Conservation (phyloP, 2,113 vertebrate genomes). For the Butorides virescens region DNA sequence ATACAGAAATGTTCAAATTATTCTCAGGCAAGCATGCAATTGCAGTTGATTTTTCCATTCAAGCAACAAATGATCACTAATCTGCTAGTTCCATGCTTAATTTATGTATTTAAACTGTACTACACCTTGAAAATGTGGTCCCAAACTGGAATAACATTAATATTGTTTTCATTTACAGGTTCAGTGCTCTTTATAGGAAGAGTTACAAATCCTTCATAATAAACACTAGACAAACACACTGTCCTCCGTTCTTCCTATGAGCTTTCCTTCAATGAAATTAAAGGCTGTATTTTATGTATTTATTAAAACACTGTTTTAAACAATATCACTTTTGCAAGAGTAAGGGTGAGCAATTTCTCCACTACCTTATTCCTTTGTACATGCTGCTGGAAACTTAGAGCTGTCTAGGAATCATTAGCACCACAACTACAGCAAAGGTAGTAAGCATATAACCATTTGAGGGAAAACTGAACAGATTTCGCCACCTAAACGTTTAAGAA, state of each 20-base stretch:
- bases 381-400: not conserved
- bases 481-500: not conserved
- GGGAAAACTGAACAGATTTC: not conserved
- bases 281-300: not conserved
- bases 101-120: not conserved
- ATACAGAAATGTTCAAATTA: not conserved
- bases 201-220: conserved; percentile 82
- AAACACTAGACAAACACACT: not conserved
- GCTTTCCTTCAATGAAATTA: not conserved
- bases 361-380: not conserved
- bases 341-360: not conserved
- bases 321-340: not conserved
- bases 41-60: not conserved
- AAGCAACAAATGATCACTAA: not conserved
- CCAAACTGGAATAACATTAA: not conserved
- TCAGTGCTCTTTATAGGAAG: conserved; percentile 87
- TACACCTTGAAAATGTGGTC: not conserved
- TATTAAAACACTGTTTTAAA: not conserved
- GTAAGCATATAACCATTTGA: not conserved
- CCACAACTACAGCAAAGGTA: not conserved
- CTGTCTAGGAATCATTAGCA: not conserved
- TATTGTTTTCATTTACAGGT: conserved; percentile 73
- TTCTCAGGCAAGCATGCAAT: not conserved
- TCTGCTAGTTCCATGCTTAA: not conserved
- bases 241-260: not conserved